Conservation (phyloP, 92 coral and sea anemone genomes). For the Isaurus tuberculatus region DNA sequence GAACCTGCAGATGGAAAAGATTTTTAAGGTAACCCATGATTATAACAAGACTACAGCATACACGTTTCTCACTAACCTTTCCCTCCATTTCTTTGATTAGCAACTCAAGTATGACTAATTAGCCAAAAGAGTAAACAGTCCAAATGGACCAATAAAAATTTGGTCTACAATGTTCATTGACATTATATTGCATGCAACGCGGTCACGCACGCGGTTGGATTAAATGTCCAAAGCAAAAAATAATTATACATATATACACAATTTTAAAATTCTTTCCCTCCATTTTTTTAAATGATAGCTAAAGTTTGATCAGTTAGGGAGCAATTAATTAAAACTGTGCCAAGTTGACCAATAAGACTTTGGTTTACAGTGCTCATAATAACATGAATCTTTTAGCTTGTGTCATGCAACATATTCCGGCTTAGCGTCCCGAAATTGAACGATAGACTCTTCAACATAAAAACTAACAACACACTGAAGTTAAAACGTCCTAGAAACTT, state of each 20-base stretch:
- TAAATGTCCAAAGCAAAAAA: not conserved
- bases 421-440: too few relatives aligned
- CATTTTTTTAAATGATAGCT: too few relatives aligned
- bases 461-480: too few relatives aligned
- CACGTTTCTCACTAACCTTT: slow-evolving; percentile 14
- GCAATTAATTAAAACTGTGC: too few relatives aligned
- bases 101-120: slow-evolving; percentile 4
- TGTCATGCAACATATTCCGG: too few relatives aligned
- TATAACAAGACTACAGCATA: not conserved
- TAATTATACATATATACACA: too few relatives aligned
- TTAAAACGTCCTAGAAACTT: too few relatives aligned
- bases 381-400: too few relatives aligned
- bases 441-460: too few relatives aligned
- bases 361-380: not conserved
- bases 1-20: not conserved
- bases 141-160: slow-evolving; percentile 15
- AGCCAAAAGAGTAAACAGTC: not conserved
- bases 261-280: too few relatives aligned
- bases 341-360: slow-evolving; percentile 19
- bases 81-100: slow-evolving; percentile 38
- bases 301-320: too few relatives aligned
- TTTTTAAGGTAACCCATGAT: not conserved
- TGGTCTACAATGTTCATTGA: not conserved
- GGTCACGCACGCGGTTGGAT: not conserved
- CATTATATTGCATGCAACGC: not conserved